Conservation (phyloP, 2,113 vertebrate species). For the Periophthalmodon schlosseri region DNA sequence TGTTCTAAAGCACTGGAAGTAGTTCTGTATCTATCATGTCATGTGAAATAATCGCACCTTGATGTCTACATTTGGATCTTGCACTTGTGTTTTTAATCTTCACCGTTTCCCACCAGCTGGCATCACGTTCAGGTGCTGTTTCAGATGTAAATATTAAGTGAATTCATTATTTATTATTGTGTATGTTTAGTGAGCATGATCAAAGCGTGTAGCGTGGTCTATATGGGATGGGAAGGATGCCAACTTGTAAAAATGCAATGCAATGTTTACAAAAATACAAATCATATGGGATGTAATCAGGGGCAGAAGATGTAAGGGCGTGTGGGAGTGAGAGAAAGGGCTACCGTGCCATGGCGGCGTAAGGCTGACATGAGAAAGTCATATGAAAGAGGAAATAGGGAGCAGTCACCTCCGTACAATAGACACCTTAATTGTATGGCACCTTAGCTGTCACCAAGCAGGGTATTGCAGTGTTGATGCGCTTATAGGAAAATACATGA, state of each 20-base stretch:
- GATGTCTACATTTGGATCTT: conserved; percentile 45
- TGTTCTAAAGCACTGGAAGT: conserved; percentile 34
- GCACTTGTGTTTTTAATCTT: conserved; percentile 32
- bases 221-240: not conserved
- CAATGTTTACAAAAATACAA: conserved; percentile 19
- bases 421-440: conserved; percentile 21
- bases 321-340: conserved; percentile 40
- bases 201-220: conserved; percentile 13
- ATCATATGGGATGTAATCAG: conserved; percentile 22
- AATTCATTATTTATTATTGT: conserved; percentile 32
- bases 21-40: conserved; percentile 40
- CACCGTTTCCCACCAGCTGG: conserved; percentile 50
- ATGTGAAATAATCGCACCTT: conserved; percentile 44
- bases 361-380: conserved; percentile 40
- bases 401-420: conserved; percentile 34
- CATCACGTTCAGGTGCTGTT: conserved; percentile 31
- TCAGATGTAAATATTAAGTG: conserved; percentile 13
- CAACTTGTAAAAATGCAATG: not conserved
- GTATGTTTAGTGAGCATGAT: conserved; percentile 45
- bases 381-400: conserved; percentile 41
- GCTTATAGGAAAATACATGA: not conserved
- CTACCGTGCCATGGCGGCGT: conserved; percentile 42
- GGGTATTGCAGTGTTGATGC: conserved; percentile 37
- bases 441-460: conserved; percentile 16
- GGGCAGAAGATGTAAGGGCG: conserved; percentile 18